Conservation (phyloP, 1,140 invertebrate genomes). For the Sycophaga agraensis region DNA sequence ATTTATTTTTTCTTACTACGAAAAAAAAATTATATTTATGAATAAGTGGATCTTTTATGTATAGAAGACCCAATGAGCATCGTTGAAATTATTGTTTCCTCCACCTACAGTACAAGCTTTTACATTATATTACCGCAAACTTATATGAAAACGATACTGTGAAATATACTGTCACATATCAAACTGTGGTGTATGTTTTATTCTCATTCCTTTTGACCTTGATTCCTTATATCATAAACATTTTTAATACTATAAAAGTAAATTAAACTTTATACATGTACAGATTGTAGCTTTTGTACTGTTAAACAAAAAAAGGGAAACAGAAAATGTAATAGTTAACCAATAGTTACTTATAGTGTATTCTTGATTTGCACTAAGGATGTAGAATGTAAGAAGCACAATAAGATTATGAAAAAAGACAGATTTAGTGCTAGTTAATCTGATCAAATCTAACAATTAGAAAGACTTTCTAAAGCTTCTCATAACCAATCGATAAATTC, state of each 20-base stretch:
- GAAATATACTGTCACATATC: conserved; percentile 19
- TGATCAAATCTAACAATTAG: conserved; percentile 5
- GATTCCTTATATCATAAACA: too few relatives aligned
- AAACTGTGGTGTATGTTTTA: background rate
- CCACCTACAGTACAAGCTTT: conserved; percentile 28
- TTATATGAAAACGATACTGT: conserved; percentile 15
- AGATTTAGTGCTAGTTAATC: conserved; percentile 1
- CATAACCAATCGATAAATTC: background rate
- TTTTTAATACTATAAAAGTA: too few relatives aligned
- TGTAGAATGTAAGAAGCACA: background rate
- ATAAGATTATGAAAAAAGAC: conserved; percentile 4
- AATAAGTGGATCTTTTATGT: background rate
- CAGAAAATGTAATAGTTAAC: too few relatives aligned
- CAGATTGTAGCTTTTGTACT: too few relatives aligned
- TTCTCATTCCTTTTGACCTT: too few relatives aligned
- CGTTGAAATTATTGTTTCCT: conserved; percentile 7
- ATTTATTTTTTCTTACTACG: background rate
- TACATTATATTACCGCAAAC: conserved; percentile 21
- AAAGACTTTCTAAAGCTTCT: conserved; percentile 21
- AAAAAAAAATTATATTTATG: conserved; percentile 5
- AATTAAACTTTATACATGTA: too few relatives aligned
- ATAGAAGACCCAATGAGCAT: conserved; percentile 16
- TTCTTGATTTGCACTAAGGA: background rate
- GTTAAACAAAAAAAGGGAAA: too few relatives aligned
- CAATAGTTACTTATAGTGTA: background rate